Evolutionary conservation across 2,113 vertebrate species (phyloP), one percentile per base, ranked within the genome.

Genomic region (Dicentrarchus labrax): DNA sequence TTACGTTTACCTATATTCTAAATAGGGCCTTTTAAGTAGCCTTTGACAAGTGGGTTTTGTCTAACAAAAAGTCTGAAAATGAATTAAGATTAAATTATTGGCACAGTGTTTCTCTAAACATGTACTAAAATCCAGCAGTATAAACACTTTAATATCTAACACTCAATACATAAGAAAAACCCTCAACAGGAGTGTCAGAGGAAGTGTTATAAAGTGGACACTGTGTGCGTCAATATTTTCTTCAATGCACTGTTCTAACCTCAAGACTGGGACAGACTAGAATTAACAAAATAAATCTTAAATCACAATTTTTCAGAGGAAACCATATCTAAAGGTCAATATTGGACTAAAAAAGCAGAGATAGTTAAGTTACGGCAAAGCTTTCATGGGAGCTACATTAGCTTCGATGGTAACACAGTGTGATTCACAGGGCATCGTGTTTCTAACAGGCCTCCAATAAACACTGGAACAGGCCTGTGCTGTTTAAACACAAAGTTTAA

Each of bases 401-500:
- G 39, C 56, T 16, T 51, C 47, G 74, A 73, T 39, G 4, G 60
- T 24, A 43, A 75, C 72, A 6, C 61, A 36, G 70, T 41, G 80
- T 30, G 73, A 83, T 87, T 88, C 85, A 89, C 30, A n/a, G 83
- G 82, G 82, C 85, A 84, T 87, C 87, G 4, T 15, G 67, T 91
- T 89, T 86, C 90, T 64, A 87, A 89, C 73, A 68, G 68, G 85
- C 76, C 65, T 85, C 87, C 74, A 85, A 84, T 89, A 90, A 91
- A 90, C 87, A 85, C 73, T 66, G 61, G 62, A 85, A 80, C 73
- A 79, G 81, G 70, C 71, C 83, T 60, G 67, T 10, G 62, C 76
- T 85, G n/a, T 88, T 89, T 82, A 83, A 86, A 90, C 75, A 68
- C 67, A 21, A 22, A 76, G 88, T 79, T 93, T 85, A 90, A 80